These are phyloP conservation scores for Drosophila ambigua DNA, from an alignment of 1,140 invertebrate genomes.

Conservation along the genomic window DNA sequence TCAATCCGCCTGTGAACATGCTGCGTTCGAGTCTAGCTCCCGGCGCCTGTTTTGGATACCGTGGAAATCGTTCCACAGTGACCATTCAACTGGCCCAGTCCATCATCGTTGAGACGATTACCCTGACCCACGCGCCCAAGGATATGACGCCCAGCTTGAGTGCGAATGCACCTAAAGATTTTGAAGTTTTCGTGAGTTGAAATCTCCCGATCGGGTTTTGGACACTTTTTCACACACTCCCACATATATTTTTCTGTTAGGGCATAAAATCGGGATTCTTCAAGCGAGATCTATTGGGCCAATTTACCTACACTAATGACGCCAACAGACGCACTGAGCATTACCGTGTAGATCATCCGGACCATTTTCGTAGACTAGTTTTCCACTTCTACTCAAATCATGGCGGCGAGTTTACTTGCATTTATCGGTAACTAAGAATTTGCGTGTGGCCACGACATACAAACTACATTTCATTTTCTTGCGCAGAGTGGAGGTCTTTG, in stretches of 20 bases:
- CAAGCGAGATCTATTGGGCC: slow-evolving; percentile 28
- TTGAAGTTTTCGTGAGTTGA: slow-evolving; percentile 61
- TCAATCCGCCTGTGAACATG: slow-evolving; percentile 72
- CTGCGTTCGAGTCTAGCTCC: slow-evolving; percentile 47
- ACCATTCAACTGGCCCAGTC: slow-evolving; percentile 47
- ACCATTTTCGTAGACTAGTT: slow-evolving; percentile 2
- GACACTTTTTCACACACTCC: not conserved
- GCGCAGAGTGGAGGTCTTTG: slow-evolving; percentile 53
- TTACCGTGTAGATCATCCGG: slow-evolving; percentile 11
- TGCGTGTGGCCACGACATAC: too few relatives aligned
- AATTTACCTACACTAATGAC: slow-evolving; percentile 36
- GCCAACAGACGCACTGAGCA: slow-evolving; percentile 37
- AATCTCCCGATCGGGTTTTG: not conserved
- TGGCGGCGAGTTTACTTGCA: slow-evolving; percentile 56
- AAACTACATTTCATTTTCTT: not conserved
- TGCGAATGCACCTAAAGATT: slow-evolving; percentile 65
- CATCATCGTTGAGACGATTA: slow-evolving; percentile 57
- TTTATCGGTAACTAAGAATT: slow-evolving; percentile 49
- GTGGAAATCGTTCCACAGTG: slow-evolving; percentile 38
- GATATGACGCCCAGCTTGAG: slow-evolving; percentile 54
- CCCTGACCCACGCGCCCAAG: slow-evolving; percentile 57
- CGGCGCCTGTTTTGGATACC: slow-evolving; percentile 69
- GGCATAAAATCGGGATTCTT: slow-evolving; percentile 3
- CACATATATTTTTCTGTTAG: slow-evolving; percentile 11
- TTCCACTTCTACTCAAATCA: slow-evolving; percentile 54